phyloP scores from a whole-genome alignment of 2,888 invertebrate species.

The Patella ulyssiponensis region DNA sequence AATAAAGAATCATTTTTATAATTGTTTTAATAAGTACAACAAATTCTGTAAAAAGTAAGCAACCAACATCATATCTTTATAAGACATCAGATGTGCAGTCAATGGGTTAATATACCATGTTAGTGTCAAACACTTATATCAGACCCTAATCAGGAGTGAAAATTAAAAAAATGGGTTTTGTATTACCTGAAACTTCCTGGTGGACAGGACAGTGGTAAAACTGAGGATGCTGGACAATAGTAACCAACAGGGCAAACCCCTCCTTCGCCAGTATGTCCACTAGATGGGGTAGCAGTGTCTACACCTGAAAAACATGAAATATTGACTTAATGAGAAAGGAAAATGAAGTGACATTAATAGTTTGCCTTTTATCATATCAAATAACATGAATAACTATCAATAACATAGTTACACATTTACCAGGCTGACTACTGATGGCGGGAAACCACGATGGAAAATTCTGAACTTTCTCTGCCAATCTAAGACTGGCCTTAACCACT shows the following conservation, averaged over 20 bases:
- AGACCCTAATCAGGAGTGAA: too few relatives aligned
- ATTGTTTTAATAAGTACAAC: too few relatives aligned
- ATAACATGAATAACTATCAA: not conserved
- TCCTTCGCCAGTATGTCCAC: conserved; percentile 62
- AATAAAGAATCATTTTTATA: conserved; percentile 21
- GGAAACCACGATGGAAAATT: too few relatives aligned
- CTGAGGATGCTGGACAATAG: conserved; percentile 63
- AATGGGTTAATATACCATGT: too few relatives aligned
- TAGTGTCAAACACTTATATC: too few relatives aligned
- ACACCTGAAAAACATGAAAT: conserved; percentile 53
- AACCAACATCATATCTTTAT: too few relatives aligned
- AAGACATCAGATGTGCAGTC: too few relatives aligned
- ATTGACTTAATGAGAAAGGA: not conserved
- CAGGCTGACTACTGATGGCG: not conserved
- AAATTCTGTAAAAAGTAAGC: too few relatives aligned
- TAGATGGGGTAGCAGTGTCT: conserved; percentile 61
- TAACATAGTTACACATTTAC: not conserved
- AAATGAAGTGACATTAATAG: not conserved
- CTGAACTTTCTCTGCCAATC: too few relatives aligned
- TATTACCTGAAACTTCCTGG: conserved; percentile 64
- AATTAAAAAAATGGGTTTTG: not conserved
- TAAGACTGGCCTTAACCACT: too few relatives aligned
- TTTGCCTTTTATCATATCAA: too few relatives aligned
- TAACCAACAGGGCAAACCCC: conserved; percentile 63
- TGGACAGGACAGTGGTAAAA: conserved; percentile 57